Percentiles rank a stretch among this genome's conserved stretches.
Evolutionary conservation across 2,113 vertebrate species (phyloP).

Genomic region (Hyla sarda): DNA sequence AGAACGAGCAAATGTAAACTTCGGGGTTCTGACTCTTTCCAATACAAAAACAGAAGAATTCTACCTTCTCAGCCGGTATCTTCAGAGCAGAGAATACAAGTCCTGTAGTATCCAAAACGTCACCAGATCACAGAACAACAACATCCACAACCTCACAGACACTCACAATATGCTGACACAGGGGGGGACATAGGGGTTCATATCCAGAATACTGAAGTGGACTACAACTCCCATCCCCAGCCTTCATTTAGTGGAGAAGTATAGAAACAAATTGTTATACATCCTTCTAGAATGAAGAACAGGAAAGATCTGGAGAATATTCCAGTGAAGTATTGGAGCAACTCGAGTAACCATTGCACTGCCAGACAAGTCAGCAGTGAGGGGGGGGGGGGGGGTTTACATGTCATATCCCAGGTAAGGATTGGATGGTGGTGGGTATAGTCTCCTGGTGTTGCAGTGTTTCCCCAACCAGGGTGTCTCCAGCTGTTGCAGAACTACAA

Average conservation of each 20-base stretch:
- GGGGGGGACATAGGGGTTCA: constrained; percentile 55
- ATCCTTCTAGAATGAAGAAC: constrained; percentile 31
- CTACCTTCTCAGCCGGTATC: constrained; percentile 81
- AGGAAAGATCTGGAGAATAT: neutral
- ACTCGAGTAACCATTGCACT: neutral
- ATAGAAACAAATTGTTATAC: neutral
- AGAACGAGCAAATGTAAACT: constrained; percentile 98
- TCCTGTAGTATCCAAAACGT: constrained; percentile 84
- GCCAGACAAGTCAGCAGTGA: neutral
- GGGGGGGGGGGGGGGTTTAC: neutral
- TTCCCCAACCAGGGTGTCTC: no score
- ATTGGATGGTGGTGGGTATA: neutral
- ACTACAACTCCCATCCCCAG: neutral
- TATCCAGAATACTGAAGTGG: neutral
- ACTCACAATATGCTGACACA: constrained; percentile 89
- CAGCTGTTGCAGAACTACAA: no score
- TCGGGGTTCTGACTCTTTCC: constrained; percentile 85
- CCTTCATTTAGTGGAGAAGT: neutral
- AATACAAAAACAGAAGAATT: constrained; percentile 83
- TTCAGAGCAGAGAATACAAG: constrained; percentile 76
- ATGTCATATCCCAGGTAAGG: neutral
- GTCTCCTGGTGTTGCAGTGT: no score
- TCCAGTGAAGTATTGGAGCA: neutral
- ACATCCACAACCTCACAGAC: constrained; percentile 92
- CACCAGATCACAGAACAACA: constrained; percentile 96